Evolutionary conservation across 2,888 invertebrate genomes (phyloP), one percentile per base, ranked within the genome.

Genomic region (Diogma glabrata): DNA sequence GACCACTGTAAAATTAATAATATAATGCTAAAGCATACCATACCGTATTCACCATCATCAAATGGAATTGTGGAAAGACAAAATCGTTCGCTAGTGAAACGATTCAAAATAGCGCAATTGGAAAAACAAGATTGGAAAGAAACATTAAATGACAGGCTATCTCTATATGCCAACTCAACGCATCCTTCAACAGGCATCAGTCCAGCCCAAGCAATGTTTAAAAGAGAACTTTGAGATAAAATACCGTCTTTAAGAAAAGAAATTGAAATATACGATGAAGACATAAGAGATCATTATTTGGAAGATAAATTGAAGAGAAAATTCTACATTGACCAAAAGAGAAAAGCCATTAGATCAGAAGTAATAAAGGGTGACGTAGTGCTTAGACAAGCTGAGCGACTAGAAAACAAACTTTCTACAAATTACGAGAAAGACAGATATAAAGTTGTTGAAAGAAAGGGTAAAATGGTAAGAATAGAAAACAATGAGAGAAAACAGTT

Each of bases 1-100:
- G 28, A 49, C 9, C 57, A 56, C 49, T 54, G 54, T 17, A 23
- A 51, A 22, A 20, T 49, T 20, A 20, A 53, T 17, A 53, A 53
- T 26, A 54, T 59, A 20, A 38, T 49, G 14, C 47, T 51, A 4
- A 45, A 50, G 3, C 40, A 52, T n/a, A 52, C 52, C 1, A 55
- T 50, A 9, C 57, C 59, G 8, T 55, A 55, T 7, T 57, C 52
- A 53, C 56, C 58, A 4, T 52, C 51, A 46, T 51, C 14, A 26
- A 51, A 47, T 20, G 47, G 47, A 19, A 40, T 36, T 12, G 51
- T 51, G 19, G 51, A 47, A 48, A 16, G 51, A 7, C 51, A 51
- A 47, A 51, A 51, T 16, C 16, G 47, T 20, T 47, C 47, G 10
- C 12, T 51, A 19, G 24, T 51, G 4, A 51, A 51, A 20, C 33